phyloP scores from a whole-genome alignment of 2,888 invertebrate genomes.

The Lochmaea crataegi region DNA sequence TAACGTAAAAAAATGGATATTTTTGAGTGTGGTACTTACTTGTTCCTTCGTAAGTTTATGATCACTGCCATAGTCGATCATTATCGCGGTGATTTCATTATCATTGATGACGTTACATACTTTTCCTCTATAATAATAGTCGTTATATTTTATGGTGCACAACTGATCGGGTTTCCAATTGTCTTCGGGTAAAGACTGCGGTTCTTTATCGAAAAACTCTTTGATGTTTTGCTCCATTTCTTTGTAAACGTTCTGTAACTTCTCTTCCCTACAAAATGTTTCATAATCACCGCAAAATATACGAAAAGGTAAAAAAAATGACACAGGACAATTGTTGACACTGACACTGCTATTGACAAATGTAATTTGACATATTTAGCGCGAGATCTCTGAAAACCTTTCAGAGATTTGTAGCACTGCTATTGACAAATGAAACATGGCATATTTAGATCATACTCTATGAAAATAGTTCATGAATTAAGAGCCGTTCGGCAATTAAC shows the following conservation, averaged over 20 bases:
- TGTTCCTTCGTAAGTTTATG: slow-evolving; percentile 72
- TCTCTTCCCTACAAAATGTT: slow-evolving; percentile 56
- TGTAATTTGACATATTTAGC: too few relatives aligned
- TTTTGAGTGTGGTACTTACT: slow-evolving; percentile 22
- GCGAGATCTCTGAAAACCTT: too few relatives aligned
- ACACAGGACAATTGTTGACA: too few relatives aligned
- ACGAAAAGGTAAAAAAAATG: neutral
- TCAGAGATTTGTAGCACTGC: too few relatives aligned
- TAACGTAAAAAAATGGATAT: too few relatives aligned
- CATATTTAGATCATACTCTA: too few relatives aligned
- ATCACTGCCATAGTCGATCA: slow-evolving; percentile 87
- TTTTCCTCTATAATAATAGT: slow-evolving; percentile 78
- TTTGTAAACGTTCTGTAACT: slow-evolving; percentile 49
- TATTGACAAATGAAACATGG: too few relatives aligned
- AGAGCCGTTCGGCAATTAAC: too few relatives aligned
- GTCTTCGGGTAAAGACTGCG: slow-evolving; percentile 31
- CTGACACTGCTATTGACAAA: too few relatives aligned
- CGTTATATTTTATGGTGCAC: slow-evolving; percentile 78
- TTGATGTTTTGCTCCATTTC: slow-evolving; percentile 56
- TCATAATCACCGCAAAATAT: neutral
- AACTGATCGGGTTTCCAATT: slow-evolving; percentile 73
- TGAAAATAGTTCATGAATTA: too few relatives aligned
- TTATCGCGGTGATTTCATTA: slow-evolving; percentile 69
- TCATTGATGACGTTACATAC: slow-evolving; percentile 63
- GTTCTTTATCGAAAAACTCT: slow-evolving; percentile 49